Evolutionary conservation across 1,140 invertebrate species (phyloP), one percentile per base, ranked within the genome.

Genomic region (Glossosoma conforme): DNA sequence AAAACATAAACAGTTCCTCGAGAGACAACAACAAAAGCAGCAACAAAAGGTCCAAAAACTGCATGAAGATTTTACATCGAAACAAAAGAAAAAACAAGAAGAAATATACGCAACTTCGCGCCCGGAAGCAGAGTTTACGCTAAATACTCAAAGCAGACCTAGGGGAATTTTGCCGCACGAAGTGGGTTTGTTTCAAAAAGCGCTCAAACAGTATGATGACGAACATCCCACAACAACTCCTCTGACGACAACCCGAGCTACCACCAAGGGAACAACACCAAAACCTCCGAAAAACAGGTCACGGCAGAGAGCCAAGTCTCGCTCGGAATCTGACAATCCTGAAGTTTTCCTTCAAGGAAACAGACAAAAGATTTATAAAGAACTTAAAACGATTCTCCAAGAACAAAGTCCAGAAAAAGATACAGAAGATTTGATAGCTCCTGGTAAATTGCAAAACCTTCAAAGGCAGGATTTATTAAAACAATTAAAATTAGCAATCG

Each of bases 401-500:
- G 70, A 75, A 58, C 71, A 70, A 74, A 35, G 71, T 75, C 40
- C 65, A 65, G 5, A 72, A 72, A 60, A 66, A 68, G 70, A 66
- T 49, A 48, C 72, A 22, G 65, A 66, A 58, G 65, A 68, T 14
- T 70, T 68, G 43, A 69, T 68, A 46, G 65, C 67, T 24, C 66
- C 70, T 3, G 41, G 28, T 6, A 58, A 58, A 51, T 38, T 58
- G 10, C 56, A 58, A 17, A 59, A 70, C 48, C 53, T 73, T 9
- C 67, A 72, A 54, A 72, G 69, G 54, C 67, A 67, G 35, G 77
- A 84, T 49, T 70, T 87, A 15, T 60, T 87, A 17, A 84, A 82
- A 52, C 85, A 87, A 59, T 60, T 87, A 8, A 84, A 84, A 62
- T 72, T 84, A 10, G 85, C 84, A 1, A 66, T 87, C 14, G 78